Percentiles rank a stretch among this genome's conserved stretches.
phyloP scores from a whole-genome alignment of 2,888 invertebrate species.

The Cryptocephalus moraei region DNA sequence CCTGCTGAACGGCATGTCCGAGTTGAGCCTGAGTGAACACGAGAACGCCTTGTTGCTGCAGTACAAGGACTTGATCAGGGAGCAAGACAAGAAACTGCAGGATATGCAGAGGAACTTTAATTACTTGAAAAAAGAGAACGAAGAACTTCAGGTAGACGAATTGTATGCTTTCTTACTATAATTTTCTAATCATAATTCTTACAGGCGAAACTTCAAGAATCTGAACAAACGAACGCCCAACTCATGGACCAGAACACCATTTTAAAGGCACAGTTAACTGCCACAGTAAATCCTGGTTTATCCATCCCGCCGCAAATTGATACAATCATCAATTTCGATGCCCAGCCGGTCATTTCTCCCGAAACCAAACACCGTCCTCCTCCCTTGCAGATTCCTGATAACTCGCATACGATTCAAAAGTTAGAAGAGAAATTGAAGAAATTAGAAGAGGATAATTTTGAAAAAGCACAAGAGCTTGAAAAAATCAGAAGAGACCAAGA shows the following conservation, averaged over 20 bases:
- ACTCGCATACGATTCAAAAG: background rate
- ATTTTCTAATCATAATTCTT: background rate
- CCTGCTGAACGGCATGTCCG: slow-evolving; percentile 42
- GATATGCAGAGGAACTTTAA: slow-evolving; percentile 36
- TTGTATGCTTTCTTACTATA: background rate
- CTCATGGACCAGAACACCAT: slow-evolving; percentile 80
- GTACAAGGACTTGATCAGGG: slow-evolving; percentile 84
- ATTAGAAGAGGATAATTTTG: slow-evolving; percentile 17
- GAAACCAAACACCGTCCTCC: background rate
- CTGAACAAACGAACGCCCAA: slow-evolving; percentile 59
- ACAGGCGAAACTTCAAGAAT: slow-evolving; percentile 51
- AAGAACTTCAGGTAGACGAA: slow-evolving; percentile 35
- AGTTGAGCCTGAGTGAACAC: slow-evolving; percentile 40
- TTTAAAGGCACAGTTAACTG: slow-evolving; percentile 56
- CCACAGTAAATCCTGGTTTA: slow-evolving; percentile 16
- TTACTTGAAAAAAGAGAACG: slow-evolving; percentile 28
- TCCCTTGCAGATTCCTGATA: background rate
- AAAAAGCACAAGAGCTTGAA: slow-evolving; percentile 26
- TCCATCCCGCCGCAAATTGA: background rate
- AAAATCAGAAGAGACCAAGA: slow-evolving; percentile 81
- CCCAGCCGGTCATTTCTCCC: background rate
- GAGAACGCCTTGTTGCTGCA: slow-evolving; percentile 51
- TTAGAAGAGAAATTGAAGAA: background rate
- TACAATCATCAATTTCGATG: too few species aligned
- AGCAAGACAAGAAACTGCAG: slow-evolving; percentile 68